Base-by-base conservation (phyloP, 1,140 invertebrate species). In the Drosophila repleta region DNA sequence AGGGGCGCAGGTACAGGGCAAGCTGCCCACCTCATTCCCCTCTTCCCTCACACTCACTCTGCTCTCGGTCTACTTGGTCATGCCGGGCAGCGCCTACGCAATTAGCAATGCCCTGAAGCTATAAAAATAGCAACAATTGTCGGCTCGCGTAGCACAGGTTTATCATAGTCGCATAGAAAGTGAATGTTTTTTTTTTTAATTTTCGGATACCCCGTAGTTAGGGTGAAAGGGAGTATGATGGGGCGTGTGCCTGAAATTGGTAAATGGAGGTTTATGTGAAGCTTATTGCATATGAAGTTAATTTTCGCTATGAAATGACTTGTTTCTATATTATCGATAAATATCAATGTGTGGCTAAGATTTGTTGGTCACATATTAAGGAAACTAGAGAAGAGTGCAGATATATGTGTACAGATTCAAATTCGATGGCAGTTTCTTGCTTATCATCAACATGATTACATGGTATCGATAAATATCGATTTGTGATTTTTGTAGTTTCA, bases 1-100 rank as follows among this genome's bases (percentile, higher is more conserved):
- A 7, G 26, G n/a, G 1, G 7, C 29, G 24, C 4, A 7, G 24
- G 13, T 10, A 6, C n/a, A 17, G 55, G 11, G 57, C 5, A 7
- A 20, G n/a, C 39, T 37, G 13, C 39, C 39, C n/a, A 3, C 39
- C 0, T 51, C 48, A 35, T 1, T 18, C 26, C 37, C 51, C 37
- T 3, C 11, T 45, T 13, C 35, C 6, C 10, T n/a, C 13, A 0
- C 37, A 32, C 13, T 58, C 18, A 6, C 1, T 32, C 26, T 32
- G 7, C 29, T 17, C 15, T 15, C 51, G 26, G 61, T 64, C 62
- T 74, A 84, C 58, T 84, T 84, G 81, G 73, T 74, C 76, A 84
- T 84, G 67, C 80, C 73, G 81, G 67, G 46, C 70, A 73, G 70
- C 81, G 67, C 82, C 82, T 87, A 85, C 82, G 82, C 77, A 87